These are phyloP conservation scores for Spizaetus ornatus DNA, from an alignment of 2,113 vertebrate genomes.

Conservation along the genomic window DNA sequence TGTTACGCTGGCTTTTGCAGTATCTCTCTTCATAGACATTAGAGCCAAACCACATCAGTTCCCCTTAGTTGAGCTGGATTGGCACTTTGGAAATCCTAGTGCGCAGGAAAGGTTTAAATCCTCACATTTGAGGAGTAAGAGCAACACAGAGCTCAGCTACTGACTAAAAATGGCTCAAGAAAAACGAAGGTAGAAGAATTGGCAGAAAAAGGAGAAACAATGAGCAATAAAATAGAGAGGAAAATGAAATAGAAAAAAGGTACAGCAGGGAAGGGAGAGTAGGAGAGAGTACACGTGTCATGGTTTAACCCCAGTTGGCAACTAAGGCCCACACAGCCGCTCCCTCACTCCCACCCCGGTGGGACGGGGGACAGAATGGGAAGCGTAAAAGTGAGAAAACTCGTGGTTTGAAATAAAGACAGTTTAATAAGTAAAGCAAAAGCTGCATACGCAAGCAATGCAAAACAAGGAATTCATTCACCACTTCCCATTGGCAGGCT, in stretches of 20 bases:
- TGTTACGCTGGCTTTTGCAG: not conserved
- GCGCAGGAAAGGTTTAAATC: not conserved
- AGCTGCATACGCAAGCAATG: too few relatives aligned
- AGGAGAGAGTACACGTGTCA: not conserved
- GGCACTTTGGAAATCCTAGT: conserved; percentile 21
- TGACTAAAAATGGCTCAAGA: not conserved
- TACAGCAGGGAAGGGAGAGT: not conserved
- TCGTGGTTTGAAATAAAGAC: too few relatives aligned
- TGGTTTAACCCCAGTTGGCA: too few relatives aligned
- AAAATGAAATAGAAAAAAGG: not conserved
- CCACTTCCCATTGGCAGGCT: too few relatives aligned
- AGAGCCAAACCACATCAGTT: conserved; percentile 3
- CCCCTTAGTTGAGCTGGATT: conserved; percentile 24
- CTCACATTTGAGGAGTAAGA: not conserved
- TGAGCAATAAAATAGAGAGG: not conserved
- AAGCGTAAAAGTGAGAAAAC: too few relatives aligned
- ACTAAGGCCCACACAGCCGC: too few relatives aligned
- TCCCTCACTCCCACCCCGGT: too few relatives aligned
- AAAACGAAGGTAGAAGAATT: not conserved
- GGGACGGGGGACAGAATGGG: too few relatives aligned
- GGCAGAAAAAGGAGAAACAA: not conserved
- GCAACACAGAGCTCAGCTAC: not conserved
- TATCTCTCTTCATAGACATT: not conserved
- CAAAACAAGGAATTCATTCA: too few relatives aligned
- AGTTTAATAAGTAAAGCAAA: too few relatives aligned